Percentiles rank a stretch among this genome's conserved stretches.
phyloP scores from a whole-genome alignment of 30 jellyfish, hydroid and myxozoan species.

The Morbakka virulenta region DNA sequence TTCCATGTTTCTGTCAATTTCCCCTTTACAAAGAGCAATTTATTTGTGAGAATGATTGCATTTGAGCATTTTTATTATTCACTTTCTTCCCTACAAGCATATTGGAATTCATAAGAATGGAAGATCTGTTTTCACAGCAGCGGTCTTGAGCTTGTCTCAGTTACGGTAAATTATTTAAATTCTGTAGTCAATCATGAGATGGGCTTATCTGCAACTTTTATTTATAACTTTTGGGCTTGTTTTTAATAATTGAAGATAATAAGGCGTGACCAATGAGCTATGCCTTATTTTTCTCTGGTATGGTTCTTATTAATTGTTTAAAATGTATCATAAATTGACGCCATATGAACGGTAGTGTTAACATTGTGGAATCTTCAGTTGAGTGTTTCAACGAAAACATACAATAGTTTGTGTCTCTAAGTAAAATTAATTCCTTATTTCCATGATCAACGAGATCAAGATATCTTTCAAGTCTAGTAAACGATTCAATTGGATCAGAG shows the following conservation, averaged over 20 bases:
- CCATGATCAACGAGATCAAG: conserved; percentile 18
- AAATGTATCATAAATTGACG: conserved; percentile 43
- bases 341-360: conserved; percentile 36
- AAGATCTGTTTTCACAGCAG: too few relatives aligned
- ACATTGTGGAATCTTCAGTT: conserved; percentile 24
- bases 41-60: not conserved
- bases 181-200: too few relatives aligned
- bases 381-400: conserved; percentile 17
- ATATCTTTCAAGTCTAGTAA: conserved; percentile 6
- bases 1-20: conserved; percentile 35
- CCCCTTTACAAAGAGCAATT: conserved; percentile 11
- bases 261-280: conserved; percentile 4
- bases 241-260: conserved; percentile 2
- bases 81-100: not conserved
- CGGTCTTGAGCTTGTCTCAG: conserved; percentile 33
- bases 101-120: conserved; percentile 7
- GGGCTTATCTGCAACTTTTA: conserved; percentile 18
- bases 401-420: conserved; percentile 27
- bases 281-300: conserved; percentile 14
- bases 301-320: conserved; percentile 20
- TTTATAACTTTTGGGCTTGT: conserved; percentile 21
- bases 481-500: too few relatives aligned
- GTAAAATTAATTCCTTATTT: too few relatives aligned
- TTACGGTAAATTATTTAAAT: conserved; percentile 6
- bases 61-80: not conserved